A percentile compares a stretch with the other conserved stretches of the same genome.
phyloP scores from a whole-genome alignment of 2,888 invertebrate species.

The Meta bourneti region DNA sequence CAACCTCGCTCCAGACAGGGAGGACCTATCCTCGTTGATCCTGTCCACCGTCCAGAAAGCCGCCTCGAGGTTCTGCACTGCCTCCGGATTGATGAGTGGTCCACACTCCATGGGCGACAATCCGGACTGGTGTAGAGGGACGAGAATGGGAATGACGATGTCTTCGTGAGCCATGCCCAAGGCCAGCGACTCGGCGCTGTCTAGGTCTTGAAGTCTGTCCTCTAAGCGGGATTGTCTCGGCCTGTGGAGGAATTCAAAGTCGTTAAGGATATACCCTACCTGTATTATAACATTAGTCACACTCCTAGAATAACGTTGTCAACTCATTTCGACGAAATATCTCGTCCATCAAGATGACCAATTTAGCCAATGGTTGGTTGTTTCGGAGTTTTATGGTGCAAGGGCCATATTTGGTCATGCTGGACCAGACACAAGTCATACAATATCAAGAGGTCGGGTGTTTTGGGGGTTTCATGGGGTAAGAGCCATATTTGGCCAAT shows the following conservation, averaged over 20 bases:
- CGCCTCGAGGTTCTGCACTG: conserved; percentile 80
- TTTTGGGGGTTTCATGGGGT: no score
- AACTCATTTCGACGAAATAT: no score
- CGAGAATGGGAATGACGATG: conserved; percentile 67
- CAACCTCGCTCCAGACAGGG: conserved; percentile 65
- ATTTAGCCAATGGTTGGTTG: no score
- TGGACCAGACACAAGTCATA: no score
- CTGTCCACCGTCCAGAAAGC: conserved; percentile 80
- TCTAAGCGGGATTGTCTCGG: conserved; percentile 62
- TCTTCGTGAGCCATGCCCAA: conserved; percentile 9
- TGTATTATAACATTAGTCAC: background rate
- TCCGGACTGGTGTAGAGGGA: conserved; percentile 80
- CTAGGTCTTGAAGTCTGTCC: conserved; percentile 44
- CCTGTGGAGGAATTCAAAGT: background rate
- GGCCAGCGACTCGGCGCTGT: conserved; percentile 17
- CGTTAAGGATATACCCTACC: background rate
- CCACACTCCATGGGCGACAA: conserved; percentile 79
- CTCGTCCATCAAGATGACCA: no score
- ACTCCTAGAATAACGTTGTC: no score
- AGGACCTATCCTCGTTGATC: conserved; percentile 75
- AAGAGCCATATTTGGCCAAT: no score
- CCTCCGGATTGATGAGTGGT: conserved; percentile 77
- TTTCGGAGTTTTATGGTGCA: no score
- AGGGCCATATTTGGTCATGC: no score
- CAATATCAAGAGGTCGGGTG: no score